These are phyloP conservation scores for Falcaria lacertinaria DNA, from an alignment of 2,888 invertebrate genomes.

Conservation along the genomic window DNA sequence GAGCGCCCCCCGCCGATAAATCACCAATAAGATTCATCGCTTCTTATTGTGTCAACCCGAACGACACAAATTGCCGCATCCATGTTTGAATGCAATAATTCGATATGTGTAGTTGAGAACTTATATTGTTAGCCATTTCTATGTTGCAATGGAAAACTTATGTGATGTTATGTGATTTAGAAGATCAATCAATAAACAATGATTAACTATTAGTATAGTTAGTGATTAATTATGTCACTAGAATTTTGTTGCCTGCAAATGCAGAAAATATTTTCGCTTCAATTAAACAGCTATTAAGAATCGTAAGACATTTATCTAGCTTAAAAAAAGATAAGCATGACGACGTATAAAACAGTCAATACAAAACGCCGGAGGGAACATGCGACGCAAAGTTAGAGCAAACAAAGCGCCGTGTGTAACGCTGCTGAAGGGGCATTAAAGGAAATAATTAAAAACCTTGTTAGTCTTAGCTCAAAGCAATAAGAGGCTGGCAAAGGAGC, in stretches of 20 bases:
- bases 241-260: no score
- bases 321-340: constrained; percentile 4
- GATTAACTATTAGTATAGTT: no score
- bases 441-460: constrained; percentile 78
- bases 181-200: no score
- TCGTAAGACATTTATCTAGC: neutral
- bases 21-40: constrained; percentile 58
- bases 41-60: constrained; percentile 38
- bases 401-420: constrained; percentile 43
- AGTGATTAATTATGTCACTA: no score
- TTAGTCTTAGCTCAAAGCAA: constrained; percentile 67
- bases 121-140: no score
- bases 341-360: neutral
- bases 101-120: no score
- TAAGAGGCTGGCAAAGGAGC: constrained; percentile 65
- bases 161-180: no score
- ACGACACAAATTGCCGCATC: constrained; percentile 22
- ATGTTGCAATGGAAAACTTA: no score
- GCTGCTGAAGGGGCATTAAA: constrained; percentile 67
- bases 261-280: no score
- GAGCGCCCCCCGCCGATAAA: constrained; percentile 28
- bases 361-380: constrained; percentile 4
- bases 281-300: no score
- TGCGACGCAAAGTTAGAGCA: constrained; percentile 16
- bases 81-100: no score